Evolutionary conservation across 1,140 invertebrate genomes (phyloP), one percentile per base, ranked within the genome.

Genomic region (Nasonia vitripennis): DNA sequence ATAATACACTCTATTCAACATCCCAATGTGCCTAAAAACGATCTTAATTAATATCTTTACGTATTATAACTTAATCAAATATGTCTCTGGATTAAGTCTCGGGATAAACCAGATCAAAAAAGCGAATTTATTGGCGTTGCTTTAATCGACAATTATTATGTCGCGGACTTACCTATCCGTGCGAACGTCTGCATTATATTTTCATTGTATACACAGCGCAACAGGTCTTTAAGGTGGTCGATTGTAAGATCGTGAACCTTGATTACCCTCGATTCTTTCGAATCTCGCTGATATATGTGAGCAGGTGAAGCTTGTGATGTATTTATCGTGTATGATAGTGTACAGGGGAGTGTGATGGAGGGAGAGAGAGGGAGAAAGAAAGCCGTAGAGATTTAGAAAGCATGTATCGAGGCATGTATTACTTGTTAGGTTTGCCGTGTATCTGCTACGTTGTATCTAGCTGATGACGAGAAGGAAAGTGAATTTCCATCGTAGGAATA

Each of bases 11-110:
- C 34, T 37, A 41, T 80, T 62, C 48, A 27, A 62, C 78, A 87
- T 87, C 88, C 87, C 85, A 86, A 88, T 87, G 88, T 88, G 87
- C 88, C 89, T 88, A 86, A 88, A 84, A 84, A 48, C 37, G 70
- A 79, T 78, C 41, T 27, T 55, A 78, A 80, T 27, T 55, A 78
- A 80, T 75, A 23, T 83, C 68, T 74, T 79, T 70, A 68, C 41
- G 67, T 68, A 75, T 81, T 67, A 41, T 27, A 68, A 75, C 23
- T 81, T 85, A 85, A 85, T 80, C 78, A 85, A 85, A 85, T 27
- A 41, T 23, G 37, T 81, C 84, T 81, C 17, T 62, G 27, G 79
- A n/a, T 62, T 9, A 9, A 79, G 45, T 84, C n/a, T 79, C 77
- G 62, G 48, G 12, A 84, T 84, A 84, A 79, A 20, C 10, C 23